Evolutionary conservation across 2,888 invertebrate species (phyloP).

Genomic region (Agrochola lota): DNA sequence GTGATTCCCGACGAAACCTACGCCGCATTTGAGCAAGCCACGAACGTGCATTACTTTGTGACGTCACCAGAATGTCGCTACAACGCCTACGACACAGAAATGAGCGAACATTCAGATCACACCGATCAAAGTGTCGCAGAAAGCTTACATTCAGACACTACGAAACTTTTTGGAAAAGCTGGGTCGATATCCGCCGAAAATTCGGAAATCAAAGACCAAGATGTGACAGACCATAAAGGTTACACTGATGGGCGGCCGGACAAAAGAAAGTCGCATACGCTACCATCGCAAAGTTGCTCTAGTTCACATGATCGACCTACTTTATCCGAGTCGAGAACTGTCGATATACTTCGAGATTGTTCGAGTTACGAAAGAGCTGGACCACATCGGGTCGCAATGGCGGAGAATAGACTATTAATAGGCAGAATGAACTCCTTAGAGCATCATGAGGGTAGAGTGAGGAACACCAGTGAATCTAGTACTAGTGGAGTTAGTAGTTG

Average conservation of each 20-base stretch:
- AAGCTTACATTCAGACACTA: constrained; percentile 82
- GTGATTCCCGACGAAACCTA: constrained; percentile 93
- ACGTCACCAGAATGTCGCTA: constrained; percentile 82
- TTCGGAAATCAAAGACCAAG: constrained; percentile 74
- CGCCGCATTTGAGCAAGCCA: constrained; percentile 82
- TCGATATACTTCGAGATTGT: constrained; percentile 89
- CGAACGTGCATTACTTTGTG: constrained; percentile 76
- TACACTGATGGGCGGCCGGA: constrained; percentile 76
- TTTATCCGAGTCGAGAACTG: constrained; percentile 93
- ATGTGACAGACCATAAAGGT: constrained; percentile 79
- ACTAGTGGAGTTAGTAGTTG: constrained; percentile 96
- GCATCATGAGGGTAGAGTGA: constrained; percentile 85
- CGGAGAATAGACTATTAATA: constrained; percentile 79
- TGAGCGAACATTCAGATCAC: constrained; percentile 88
- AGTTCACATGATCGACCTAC: constrained; percentile 92
- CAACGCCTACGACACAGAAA: constrained; percentile 81
- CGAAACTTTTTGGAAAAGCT: constrained; percentile 73
- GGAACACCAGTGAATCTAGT: constrained; percentile 93
- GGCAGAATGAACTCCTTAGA: constrained; percentile 86
- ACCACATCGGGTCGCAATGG: constrained; percentile 73
- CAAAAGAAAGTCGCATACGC: constrained; percentile 89
- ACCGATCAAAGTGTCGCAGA: constrained; percentile 87
- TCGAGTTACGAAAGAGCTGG: constrained; percentile 80
- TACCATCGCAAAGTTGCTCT: constrained; percentile 89
- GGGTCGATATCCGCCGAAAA: constrained; percentile 73